A percentile compares a stretch with the other conserved stretches of the same genome.
Conservation (phyloP, 2,113 vertebrate genomes). For the Oncorhynchus masou region DNA sequence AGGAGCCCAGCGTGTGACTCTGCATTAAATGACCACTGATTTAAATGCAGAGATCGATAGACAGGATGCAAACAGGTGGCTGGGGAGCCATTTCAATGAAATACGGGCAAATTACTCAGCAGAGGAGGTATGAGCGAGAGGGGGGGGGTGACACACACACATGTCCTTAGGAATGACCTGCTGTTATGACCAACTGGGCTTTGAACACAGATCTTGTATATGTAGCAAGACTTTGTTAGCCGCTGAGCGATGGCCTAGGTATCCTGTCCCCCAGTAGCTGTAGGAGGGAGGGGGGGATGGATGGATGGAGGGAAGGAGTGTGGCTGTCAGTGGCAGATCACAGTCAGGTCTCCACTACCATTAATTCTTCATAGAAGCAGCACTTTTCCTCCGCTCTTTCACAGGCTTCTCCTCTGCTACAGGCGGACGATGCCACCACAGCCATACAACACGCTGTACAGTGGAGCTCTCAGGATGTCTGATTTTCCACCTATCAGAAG, state of each 20-base stretch:
- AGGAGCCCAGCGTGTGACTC: slow-evolving; percentile 57
- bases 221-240: too few relatives aligned
- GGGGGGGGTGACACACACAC: background rate
- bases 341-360: slow-evolving; percentile 50
- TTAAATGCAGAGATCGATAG: slow-evolving; percentile 65
- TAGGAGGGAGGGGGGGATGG: too few relatives aligned
- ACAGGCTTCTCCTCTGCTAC: background rate
- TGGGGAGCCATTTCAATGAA: slow-evolving; percentile 60
- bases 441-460: background rate
- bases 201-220: too few relatives aligned
- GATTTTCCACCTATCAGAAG: too few relatives aligned
- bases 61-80: slow-evolving; percentile 44
- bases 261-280: too few relatives aligned
- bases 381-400: slow-evolving; percentile 13
- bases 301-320: slow-evolving; percentile 22
- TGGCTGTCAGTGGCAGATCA: slow-evolving; percentile 44
- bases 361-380: slow-evolving; percentile 56
- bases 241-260: too few relatives aligned
- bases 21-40: slow-evolving; percentile 68
- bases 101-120: slow-evolving; percentile 63
- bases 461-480: too few relatives aligned
- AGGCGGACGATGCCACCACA: background rate
- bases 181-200: too few relatives aligned
- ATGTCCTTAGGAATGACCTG: too few relatives aligned
- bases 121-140: slow-evolving; percentile 3